phyloP scores from a whole-genome alignment of 2,797 vertebrate genomes.

The Micropoecilia bifurca region DNA sequence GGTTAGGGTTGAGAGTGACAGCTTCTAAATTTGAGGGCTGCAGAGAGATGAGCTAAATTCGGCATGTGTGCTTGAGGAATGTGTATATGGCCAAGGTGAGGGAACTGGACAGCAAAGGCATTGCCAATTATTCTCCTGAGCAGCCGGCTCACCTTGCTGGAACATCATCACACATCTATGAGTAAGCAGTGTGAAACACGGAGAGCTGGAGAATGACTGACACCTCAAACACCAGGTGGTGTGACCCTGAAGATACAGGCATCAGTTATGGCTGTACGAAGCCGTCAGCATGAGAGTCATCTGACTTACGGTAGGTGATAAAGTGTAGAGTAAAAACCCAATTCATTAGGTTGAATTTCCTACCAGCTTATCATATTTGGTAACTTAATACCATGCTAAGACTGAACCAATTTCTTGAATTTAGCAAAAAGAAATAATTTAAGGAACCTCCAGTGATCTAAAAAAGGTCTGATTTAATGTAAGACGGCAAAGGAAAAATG shows the following conservation, averaged over 20 bases:
- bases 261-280: neutral
- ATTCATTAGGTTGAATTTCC: neutral
- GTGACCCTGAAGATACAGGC: neutral
- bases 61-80: slow-evolving; percentile 27
- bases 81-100: slow-evolving; percentile 42
- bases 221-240: neutral
- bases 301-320: neutral
- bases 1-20: slow-evolving; percentile 28
- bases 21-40: slow-evolving; percentile 42
- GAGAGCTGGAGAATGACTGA: slow-evolving; percentile 30
- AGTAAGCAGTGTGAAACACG: slow-evolving; percentile 27
- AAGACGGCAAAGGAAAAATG: no score
- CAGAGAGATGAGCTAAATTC: slow-evolving; percentile 52
- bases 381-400: neutral
- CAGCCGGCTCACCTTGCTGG: slow-evolving; percentile 41
- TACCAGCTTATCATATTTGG: neutral
- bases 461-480: neutral
- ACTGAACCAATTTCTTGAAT: neutral
- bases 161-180: slow-evolving; percentile 31
- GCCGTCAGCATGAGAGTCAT: neutral
- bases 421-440: neutral
- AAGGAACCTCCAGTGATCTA: neutral
- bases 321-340: neutral
- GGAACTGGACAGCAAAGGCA: slow-evolving; percentile 17
- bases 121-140: slow-evolving; percentile 50